These are phyloP conservation scores for Alloplasta piceator DNA, from an alignment of 2,888 invertebrate species.

Conservation along the genomic window DNA sequence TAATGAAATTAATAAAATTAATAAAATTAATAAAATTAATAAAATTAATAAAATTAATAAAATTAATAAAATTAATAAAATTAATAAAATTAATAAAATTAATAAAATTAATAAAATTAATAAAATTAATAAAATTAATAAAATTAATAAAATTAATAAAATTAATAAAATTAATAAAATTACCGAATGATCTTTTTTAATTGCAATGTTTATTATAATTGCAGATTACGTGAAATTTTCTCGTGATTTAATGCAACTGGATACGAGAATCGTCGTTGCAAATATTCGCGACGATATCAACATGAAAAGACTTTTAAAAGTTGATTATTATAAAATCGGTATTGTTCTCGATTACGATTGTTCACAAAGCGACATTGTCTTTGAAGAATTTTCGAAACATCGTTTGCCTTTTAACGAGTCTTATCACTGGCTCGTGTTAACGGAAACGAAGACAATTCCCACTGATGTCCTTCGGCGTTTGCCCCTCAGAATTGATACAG, in stretches of 20 bases:
- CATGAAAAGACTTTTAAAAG: slow-evolving; percentile 65
- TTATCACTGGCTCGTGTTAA: slow-evolving; percentile 75
- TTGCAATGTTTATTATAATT: not conserved
- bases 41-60: too few relatives aligned
- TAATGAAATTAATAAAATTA: too few relatives aligned
- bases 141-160: too few relatives aligned
- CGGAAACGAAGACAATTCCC: slow-evolving; percentile 61
- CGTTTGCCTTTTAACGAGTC: slow-evolving; percentile 74
- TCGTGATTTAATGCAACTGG: slow-evolving; percentile 58
- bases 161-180: too few relatives aligned
- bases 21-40: too few relatives aligned
- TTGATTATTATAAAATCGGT: slow-evolving; percentile 72
- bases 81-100: too few relatives aligned
- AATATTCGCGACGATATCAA: slow-evolving; percentile 60
- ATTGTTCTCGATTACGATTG: slow-evolving; percentile 74
- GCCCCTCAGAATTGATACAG: slow-evolving; percentile 74
- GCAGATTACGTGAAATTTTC: slow-evolving; percentile 52
- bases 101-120: too few relatives aligned
- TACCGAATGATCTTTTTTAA: too few relatives aligned
- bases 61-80: too few relatives aligned
- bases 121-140: too few relatives aligned
- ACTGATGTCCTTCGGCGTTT: slow-evolving; percentile 63
- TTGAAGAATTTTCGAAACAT: slow-evolving; percentile 70
- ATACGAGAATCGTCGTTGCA: slow-evolving; percentile 60
- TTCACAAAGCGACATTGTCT: slow-evolving; percentile 63